phyloP scores from a whole-genome alignment of 2,797 vertebrate genomes.

The Syngnathus rostellatus region DNA sequence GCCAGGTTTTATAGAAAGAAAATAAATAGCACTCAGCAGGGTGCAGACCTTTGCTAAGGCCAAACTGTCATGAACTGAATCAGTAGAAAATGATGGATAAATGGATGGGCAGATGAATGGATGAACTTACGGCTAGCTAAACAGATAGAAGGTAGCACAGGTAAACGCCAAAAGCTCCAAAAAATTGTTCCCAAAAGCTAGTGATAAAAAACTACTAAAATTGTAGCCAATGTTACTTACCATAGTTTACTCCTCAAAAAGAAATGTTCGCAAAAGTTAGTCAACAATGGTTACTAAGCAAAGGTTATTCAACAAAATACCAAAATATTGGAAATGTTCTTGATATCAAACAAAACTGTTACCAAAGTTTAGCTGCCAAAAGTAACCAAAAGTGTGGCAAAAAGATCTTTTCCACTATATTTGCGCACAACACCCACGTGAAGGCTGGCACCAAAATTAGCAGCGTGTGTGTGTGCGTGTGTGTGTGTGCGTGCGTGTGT shows the following conservation, averaged over 20 bases:
- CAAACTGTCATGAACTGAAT: background rate
- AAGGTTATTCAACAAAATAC: background rate
- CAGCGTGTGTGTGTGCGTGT: background rate
- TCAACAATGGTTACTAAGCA: background rate
- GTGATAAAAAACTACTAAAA: background rate
- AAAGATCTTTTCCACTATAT: no score
- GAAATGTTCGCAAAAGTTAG: background rate
- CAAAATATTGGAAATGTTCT: background rate
- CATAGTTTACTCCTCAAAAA: background rate
- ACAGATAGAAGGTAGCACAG: background rate
- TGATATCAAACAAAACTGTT: background rate
- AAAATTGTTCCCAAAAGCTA: background rate
- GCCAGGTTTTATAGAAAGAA: background rate
- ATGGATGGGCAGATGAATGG: background rate
- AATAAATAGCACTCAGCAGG: background rate
- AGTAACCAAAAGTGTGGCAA: no score
- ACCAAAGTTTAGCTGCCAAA: no score
- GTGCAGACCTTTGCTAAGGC: background rate
- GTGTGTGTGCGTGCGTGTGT: background rate
- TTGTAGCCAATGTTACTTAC: background rate
- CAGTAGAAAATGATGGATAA: background rate
- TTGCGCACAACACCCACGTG: background rate
- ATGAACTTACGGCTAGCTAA: fast-evolving
- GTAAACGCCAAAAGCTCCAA: background rate
- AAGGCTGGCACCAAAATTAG: background rate